Conservation (phyloP, 1,140 invertebrate species). For the Drosophila neocordata region DNA sequence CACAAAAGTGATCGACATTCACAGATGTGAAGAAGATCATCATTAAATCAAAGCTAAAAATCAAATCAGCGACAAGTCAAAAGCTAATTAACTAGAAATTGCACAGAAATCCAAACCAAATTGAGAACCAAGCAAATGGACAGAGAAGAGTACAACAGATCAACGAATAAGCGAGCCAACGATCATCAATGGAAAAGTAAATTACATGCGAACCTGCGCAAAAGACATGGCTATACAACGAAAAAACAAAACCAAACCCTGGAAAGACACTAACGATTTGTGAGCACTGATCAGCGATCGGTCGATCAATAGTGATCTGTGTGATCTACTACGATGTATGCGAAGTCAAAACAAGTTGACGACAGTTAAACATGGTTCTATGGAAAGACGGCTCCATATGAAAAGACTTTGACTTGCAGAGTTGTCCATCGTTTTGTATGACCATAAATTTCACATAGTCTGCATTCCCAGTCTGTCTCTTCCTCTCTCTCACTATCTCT, state of each 20-base stretch:
- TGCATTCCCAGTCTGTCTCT: neutral
- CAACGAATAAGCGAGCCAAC: neutral
- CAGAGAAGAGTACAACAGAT: neutral
- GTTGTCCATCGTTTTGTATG: neutral
- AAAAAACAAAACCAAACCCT: neutral
- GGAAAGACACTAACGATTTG: constrained; percentile 4
- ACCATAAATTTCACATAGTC: constrained; percentile 8
- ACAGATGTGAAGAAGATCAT: constrained; percentile 35
- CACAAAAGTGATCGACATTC: constrained; percentile 11
- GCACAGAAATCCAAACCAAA: constrained; percentile 8
- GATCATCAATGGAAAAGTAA: constrained; percentile 8
- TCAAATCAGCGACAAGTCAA: constrained; percentile 42
- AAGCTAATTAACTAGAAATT: constrained; percentile 52
- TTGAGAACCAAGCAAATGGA: neutral
- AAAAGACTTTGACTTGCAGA: neutral
- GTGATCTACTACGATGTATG: neutral
- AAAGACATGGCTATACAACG: neutral
- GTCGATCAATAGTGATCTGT: constrained; percentile 4
- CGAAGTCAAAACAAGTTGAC: constrained; percentile 3
- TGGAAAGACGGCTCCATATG: neutral
- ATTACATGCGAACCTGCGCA: constrained; percentile 3
- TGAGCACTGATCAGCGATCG: constrained; percentile 6
- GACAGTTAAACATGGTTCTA: constrained; percentile 1
- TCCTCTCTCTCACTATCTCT: too few relatives aligned
- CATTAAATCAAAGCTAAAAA: constrained; percentile 28